These are phyloP conservation scores for Exephanes ischioxanthus DNA, from an alignment of 2,888 invertebrate species.

Conservation along the genomic window DNA sequence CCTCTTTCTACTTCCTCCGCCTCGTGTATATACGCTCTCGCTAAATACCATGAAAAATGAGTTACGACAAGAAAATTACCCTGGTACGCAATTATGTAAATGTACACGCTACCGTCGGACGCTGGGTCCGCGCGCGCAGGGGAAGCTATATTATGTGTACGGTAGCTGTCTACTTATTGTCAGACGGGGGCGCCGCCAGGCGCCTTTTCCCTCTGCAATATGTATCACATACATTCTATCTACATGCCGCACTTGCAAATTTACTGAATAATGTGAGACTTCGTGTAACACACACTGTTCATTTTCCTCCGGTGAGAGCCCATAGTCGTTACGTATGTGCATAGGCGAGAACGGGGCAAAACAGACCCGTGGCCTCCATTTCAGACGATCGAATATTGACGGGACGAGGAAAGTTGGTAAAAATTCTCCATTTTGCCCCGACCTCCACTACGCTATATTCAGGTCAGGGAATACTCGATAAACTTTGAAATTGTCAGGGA, in stretches of 20 bases:
- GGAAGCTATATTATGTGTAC: conserved; percentile 36
- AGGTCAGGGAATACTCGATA: not conserved
- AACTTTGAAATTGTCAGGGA: not conserved
- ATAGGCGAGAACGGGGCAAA: not conserved
- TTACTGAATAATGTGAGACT: conserved; percentile 28
- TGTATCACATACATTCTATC: conserved; percentile 33
- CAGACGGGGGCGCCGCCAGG: conserved; percentile 53
- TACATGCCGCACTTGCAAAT: conserved; percentile 22
- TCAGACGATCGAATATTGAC: too few relatives aligned
- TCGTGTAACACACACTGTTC: conserved; percentile 39
- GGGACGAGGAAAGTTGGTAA: too few relatives aligned
- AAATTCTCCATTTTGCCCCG: too few relatives aligned
- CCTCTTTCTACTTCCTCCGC: conserved; percentile 24
- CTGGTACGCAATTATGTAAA: conserved; percentile 76
- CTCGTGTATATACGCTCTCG: conserved; percentile 39
- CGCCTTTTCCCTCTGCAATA: conserved; percentile 54
- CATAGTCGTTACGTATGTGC: not conserved
- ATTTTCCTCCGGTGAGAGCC: not conserved
- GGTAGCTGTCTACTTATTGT: conserved; percentile 46
- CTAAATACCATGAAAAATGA: conserved; percentile 77
- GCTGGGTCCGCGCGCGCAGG: conserved; percentile 35
- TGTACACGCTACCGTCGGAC: conserved; percentile 56
- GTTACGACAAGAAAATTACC: conserved; percentile 76
- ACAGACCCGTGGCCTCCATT: too few relatives aligned
- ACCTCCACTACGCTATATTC: not conserved